Evolutionary conservation across 2,888 invertebrate genomes (phyloP), one percentile per base, ranked within the genome.

Genomic region (Ryuthela nishihirai): DNA sequence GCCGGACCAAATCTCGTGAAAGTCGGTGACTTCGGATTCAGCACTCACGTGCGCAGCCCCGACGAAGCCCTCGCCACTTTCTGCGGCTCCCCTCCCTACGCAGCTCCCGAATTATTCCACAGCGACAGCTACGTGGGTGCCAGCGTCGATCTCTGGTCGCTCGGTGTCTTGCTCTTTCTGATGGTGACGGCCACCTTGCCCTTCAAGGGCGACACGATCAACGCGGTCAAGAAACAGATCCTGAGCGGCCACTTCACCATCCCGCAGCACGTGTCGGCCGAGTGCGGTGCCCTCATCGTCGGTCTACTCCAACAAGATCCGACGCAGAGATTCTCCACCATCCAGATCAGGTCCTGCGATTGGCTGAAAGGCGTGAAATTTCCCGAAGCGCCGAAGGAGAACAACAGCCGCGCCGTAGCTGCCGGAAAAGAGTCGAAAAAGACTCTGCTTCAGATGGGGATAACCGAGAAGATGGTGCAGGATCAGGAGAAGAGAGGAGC

Each of bases 21-120:
- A 67, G 76, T 88, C 43, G 87, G 85, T 7, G 87, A 88, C 73
- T 86, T 88, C 73, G 87, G 87, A 48, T 87, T 88, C 75, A 85
- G 85, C 70, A 86, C 85, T 34, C 34, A 65, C 74, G 78, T 72
- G 5, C 59, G 59, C 29, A 72, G 79, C 68, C 74, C 76, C 62
- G 77, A 79, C 66, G 82, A 83, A 47, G 79, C 80, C 56, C 75
- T 87, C 44, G 82, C 81, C 66, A 87, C 87, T 36, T 87, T 87
- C 72, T 87, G 87, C 72, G 87, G 87, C 2, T 84, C 84, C 1
- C 86, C 87, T 5, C 87, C 87, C 0, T 87, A 87, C 70, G 87
- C 87, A 1, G 87, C 87, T 1, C 87, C 87, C 0, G 87, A 88
- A 73, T 74, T 87, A 46, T 85, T 86, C 68, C 65, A 65, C 49